Conservation (phyloP, 2,797 vertebrate genomes). For the Crenuchus spilurus region DNA sequence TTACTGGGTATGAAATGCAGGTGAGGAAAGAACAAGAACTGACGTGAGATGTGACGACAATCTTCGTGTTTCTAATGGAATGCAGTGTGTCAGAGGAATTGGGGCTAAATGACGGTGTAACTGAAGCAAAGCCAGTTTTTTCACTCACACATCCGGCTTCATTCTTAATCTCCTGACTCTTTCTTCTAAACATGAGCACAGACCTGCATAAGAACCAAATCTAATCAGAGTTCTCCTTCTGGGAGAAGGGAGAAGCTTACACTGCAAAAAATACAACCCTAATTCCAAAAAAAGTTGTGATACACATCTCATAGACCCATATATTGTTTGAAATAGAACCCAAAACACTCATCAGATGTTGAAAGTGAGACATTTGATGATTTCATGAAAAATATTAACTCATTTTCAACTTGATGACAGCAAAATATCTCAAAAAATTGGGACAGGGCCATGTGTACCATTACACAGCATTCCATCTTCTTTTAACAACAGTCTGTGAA, state of each 20-base stretch:
- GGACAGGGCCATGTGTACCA: no score
- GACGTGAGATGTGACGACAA: constrained; percentile 29
- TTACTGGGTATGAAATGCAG: constrained; percentile 35
- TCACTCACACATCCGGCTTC: background rate
- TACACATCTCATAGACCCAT: no score
- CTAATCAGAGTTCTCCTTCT: background rate
- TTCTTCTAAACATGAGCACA: background rate
- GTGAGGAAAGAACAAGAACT: constrained; percentile 27
- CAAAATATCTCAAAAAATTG: no score
- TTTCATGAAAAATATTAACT: no score
- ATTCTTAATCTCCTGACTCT: background rate
- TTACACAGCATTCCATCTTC: no score
- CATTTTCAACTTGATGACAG: no score
- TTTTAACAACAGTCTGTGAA: no score
- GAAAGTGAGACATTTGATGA: no score
- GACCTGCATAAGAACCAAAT: constrained; percentile 12
- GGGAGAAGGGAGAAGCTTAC: background rate
- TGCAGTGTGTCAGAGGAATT: constrained; percentile 11
- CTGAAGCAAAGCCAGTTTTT: constrained; percentile 9
- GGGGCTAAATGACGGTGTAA: background rate
- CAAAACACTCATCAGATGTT: no score
- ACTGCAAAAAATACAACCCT: no score
- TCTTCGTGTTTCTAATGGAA: constrained; percentile 39
- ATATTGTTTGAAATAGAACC: no score
- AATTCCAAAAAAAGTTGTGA: no score